These are phyloP conservation scores for Lysiphlebus fabarum DNA, from an alignment of 1,140 invertebrate genomes.

Conservation along the genomic window DNA sequence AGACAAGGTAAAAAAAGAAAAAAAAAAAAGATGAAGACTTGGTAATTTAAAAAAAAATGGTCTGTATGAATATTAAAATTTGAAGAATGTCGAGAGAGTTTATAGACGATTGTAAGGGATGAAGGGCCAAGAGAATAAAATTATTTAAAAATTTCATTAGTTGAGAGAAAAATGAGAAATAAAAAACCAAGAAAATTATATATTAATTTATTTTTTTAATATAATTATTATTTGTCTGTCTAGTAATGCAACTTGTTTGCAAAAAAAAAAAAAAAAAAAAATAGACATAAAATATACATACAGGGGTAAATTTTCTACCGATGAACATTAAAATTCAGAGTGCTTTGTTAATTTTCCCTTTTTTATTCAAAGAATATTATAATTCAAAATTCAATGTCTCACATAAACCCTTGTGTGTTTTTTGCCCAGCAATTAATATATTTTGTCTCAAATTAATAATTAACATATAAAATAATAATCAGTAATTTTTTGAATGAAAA, in stretches of 20 bases:
- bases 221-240: not conserved
- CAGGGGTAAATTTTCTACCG: slow-evolving; percentile 14
- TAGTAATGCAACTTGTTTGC: not conserved
- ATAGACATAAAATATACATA: not conserved
- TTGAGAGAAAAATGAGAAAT: not conserved
- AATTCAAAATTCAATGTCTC: slow-evolving; percentile 7
- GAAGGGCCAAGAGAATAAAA: slow-evolving; percentile 5
- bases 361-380: slow-evolving; percentile 8
- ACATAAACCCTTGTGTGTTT: too few relatives aligned
- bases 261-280: too few relatives aligned
- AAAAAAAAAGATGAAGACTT: not conserved
- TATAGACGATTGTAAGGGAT: not conserved
- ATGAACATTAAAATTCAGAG: slow-evolving; percentile 37
- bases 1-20: not conserved
- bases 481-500: too few relatives aligned
- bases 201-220: too few relatives aligned
- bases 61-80: slow-evolving; percentile 23
- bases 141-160: slow-evolving; percentile 28
- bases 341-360: slow-evolving; percentile 32
- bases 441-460: too few relatives aligned
- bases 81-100: not conserved
- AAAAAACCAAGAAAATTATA: not conserved
- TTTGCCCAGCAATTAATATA: too few relatives aligned
- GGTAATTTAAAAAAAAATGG: slow-evolving; percentile 13
- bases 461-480: too few relatives aligned